Evolutionary conservation across 2,888 invertebrate genomes (phyloP), one percentile per base, ranked within the genome.

Genomic region (Lymantria monacha): DNA sequence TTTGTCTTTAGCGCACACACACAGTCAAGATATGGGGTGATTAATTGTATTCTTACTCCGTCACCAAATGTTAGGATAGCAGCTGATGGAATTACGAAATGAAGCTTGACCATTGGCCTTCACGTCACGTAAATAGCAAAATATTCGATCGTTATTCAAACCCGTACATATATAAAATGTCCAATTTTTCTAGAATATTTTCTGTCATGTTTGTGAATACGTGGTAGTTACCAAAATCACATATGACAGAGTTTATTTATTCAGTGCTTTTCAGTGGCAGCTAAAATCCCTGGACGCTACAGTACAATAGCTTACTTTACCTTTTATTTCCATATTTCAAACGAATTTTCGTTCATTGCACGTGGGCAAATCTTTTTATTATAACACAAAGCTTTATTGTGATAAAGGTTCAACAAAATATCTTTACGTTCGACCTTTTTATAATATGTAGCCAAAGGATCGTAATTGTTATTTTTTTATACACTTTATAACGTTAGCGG

Each of bases 331-430:
- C 41, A 59, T 51, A 49, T 49, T 38, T 31, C 10, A 48, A 31
- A 37, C 42, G 45, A 52, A 47, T 49, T 47, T 43, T 40, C 38
- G 30, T 43, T 42, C 43, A 9, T 48, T 30, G 38, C 42, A 10
- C 46, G 30, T 9, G 38, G 30, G 43, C 49, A 46, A 53, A 56
- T 48, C 49, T 56, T 56, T 56, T 53, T 51, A 48, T 45, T 37
- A 37, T 41, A 46, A 37, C 43, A 51, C 49, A 55, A 49, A 40
- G 48, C 48, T 14, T 36, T 30, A 51, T 48, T 55, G 51, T 33
- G 14, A 33, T 31, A 12, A 12, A 47, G 11, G 15, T 33, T 33
- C 15, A 30, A 41, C 41, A 15, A 22, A 46, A 46, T 40, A 43
- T 22, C 33, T 48, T 43, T 37, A 13, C 31, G n/a, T 52, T 15